Conservation (phyloP, 2,113 vertebrate species). For the Vicugna pacos region DNA sequence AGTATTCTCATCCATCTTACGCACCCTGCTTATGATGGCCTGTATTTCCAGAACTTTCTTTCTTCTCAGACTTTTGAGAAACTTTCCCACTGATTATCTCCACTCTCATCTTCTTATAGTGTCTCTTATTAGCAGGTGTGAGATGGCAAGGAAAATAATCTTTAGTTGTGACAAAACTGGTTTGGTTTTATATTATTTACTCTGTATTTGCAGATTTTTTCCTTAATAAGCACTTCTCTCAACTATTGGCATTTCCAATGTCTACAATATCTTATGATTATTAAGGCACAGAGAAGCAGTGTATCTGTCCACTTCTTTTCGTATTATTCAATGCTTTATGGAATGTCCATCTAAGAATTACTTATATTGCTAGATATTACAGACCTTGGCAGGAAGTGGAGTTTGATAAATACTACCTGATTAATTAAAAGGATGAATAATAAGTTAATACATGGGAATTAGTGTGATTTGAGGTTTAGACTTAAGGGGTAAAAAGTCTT, state of each 20-base stretch:
- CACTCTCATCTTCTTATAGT: background rate
- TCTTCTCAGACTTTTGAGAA: background rate
- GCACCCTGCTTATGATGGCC: background rate
- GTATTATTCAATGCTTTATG: background rate
- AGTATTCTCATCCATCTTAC: background rate
- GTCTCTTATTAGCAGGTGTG: background rate
- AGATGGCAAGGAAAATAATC: background rate
- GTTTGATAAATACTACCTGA: background rate
- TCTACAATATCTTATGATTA: background rate
- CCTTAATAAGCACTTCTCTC: background rate
- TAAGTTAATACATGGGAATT: slow-evolving; percentile 30
- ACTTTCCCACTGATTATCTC: background rate
- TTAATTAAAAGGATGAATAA: slow-evolving; percentile 33
- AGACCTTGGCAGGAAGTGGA: background rate
- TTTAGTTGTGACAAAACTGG: background rate
- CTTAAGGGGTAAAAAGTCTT: background rate
- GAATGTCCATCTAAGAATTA: background rate
- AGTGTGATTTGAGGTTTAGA: background rate
- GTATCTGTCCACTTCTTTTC: background rate
- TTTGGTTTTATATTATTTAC: background rate
- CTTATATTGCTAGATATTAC: slow-evolving; percentile 21
- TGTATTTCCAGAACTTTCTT: background rate
- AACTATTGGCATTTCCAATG: background rate
- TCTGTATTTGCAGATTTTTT: background rate
- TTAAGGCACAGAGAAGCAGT: background rate